A percentile compares a stretch with the other conserved stretches of the same genome.
Evolutionary conservation across 2,797 vertebrate genomes (phyloP).

Genomic region (Fistularia commersonii): DNA sequence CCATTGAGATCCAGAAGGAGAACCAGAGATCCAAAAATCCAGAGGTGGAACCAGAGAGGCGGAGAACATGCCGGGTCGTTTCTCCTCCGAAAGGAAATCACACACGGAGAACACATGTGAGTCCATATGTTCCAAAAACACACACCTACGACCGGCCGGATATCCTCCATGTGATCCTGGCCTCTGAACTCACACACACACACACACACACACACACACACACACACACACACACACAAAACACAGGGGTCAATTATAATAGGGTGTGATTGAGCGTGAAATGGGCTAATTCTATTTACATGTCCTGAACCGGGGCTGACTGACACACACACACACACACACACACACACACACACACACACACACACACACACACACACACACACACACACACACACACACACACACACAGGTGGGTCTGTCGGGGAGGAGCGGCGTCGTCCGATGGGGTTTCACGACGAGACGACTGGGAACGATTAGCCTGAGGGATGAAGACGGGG

Average conservation of each 20-base stretch:
- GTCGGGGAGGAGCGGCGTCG: conserved; percentile 58
- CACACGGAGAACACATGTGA: conserved; percentile 37
- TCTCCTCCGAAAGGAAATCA: conserved; percentile 48
- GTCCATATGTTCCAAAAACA: conserved; percentile 40
- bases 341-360: too few relatives aligned
- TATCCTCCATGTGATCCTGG: conserved; percentile 43
- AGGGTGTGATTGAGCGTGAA: conserved; percentile 56
- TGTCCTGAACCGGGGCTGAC: conserved; percentile 29
- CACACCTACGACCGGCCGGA: conserved; percentile 50
- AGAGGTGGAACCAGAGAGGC: conserved; percentile 1
- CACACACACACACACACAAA: conserved; percentile 13
- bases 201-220: too few relatives aligned
- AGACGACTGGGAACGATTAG: conserved; percentile 87
- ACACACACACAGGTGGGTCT: conserved; percentile 44
- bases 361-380: conserved; percentile 2
- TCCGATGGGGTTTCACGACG: conserved; percentile 62
- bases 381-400: conserved; percentile 19
- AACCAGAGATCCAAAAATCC: too few relatives aligned
- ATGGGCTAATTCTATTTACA: conserved; percentile 52
- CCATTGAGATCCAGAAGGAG: too few relatives aligned
- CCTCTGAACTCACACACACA: conserved; percentile 47
- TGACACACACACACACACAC: conserved; percentile 16
- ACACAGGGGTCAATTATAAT: conserved; percentile 46
- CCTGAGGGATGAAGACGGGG: conserved; percentile 46
- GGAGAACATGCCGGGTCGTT: too few relatives aligned